These are phyloP conservation scores for Lepidotrigona ventralis DNA, from an alignment of 1,140 invertebrate genomes.

Conservation along the genomic window DNA sequence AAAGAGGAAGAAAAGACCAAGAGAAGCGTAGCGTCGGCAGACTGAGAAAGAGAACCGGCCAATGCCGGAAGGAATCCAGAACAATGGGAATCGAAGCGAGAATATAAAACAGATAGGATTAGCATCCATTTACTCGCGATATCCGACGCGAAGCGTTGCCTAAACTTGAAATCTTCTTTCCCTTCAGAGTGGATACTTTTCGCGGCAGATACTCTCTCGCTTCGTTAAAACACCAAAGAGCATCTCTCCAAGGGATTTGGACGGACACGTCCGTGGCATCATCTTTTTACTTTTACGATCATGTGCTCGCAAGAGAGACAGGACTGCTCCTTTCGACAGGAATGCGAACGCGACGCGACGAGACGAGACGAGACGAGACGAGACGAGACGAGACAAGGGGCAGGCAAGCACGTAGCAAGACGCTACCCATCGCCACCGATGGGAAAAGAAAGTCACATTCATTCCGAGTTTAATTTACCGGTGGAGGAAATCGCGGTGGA, in stretches of 20 bases:
- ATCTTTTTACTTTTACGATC: background rate
- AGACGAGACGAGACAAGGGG: background rate
- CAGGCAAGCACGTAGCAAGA: constrained; percentile 37
- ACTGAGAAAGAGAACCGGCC: background rate
- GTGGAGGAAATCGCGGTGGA: constrained; percentile 60
- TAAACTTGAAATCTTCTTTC: constrained; percentile 77
- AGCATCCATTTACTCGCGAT: constrained; percentile 77
- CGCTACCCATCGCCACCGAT: constrained; percentile 12
- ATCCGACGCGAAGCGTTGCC: constrained; percentile 59
- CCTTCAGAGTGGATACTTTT: constrained; percentile 66
- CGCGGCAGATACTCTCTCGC: constrained; percentile 54
- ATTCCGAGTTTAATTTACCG: constrained; percentile 64
- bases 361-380: too few relatives aligned
- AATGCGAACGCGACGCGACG: background rate
- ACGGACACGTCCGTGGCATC: background rate
- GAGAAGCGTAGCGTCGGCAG: background rate
- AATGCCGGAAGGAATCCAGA: constrained; percentile 8
- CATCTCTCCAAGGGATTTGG: constrained; percentile 52
- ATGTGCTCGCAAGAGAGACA: background rate
- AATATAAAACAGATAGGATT: constrained; percentile 64
- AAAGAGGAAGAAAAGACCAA: constrained; percentile 7
- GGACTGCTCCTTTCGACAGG: background rate
- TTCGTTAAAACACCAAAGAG: constrained; percentile 66
- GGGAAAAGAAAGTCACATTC: constrained; percentile 65
- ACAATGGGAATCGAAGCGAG: constrained; percentile 57